Evolutionary conservation across 2,113 vertebrate species (phyloP).

Genomic region (Nyctereutes procyonoides): DNA sequence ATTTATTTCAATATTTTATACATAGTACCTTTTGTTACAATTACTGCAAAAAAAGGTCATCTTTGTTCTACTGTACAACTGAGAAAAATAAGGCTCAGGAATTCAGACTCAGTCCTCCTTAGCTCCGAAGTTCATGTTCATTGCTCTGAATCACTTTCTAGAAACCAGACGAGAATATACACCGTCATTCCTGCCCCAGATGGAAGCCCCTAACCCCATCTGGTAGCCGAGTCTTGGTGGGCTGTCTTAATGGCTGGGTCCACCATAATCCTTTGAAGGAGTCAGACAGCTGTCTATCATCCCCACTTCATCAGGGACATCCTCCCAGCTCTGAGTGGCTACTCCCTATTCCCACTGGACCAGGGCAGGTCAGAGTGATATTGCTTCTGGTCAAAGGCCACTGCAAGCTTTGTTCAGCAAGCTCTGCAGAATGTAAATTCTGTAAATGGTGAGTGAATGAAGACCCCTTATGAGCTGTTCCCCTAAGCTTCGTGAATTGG

Average conservation of each 20-base stretch:
- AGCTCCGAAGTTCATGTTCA: background rate
- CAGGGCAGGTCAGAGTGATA: background rate
- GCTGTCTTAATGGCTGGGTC: background rate
- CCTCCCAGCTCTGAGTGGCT: background rate
- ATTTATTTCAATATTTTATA: background rate
- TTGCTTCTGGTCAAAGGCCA: background rate
- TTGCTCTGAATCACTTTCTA: background rate
- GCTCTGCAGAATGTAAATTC: background rate
- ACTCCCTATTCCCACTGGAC: background rate
- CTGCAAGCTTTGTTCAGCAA: background rate
- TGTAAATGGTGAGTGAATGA: background rate
- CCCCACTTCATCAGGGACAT: background rate
- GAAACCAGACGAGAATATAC: background rate
- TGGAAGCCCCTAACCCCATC: background rate
- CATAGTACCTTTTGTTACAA: background rate
- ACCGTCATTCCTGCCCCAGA: background rate
- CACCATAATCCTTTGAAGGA: background rate
- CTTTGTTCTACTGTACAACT: background rate
- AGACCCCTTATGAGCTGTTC: background rate
- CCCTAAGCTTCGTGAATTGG: background rate
- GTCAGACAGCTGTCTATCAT: background rate
- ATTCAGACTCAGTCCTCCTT: background rate
- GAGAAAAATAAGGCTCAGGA: slow-evolving; percentile 9
- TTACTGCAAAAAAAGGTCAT: background rate
- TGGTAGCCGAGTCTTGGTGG: background rate